Evolutionary conservation across 2,797 vertebrate species (phyloP), one percentile per base, ranked within the genome.

Genomic region (Esox lucius): DNA sequence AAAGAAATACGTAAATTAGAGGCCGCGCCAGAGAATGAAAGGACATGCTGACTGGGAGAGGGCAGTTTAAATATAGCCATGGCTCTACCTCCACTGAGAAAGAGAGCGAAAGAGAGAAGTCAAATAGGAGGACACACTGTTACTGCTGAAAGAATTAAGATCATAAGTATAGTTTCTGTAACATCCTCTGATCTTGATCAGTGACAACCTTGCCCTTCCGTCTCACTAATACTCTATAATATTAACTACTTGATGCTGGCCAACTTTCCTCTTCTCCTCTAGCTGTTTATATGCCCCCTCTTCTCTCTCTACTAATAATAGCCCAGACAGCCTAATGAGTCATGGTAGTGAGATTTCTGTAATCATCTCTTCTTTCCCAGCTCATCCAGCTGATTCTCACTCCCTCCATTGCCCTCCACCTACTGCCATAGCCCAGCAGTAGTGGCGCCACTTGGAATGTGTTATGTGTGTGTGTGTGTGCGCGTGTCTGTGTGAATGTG

Each of bases 11-110:
- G 78, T 74, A 84, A 86, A 85, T 87, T 82, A 86, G 46, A 84
- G 74, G 59, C 72, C 74, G 22, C 73, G 80, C 78, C 81, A 82
- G 75, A 71, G 66, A 64, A 84, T 80, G 79, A 76, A 68, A 81
- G 72, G 75, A 75, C 75, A 82, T 48, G 77, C 79, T 84, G 39
- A 35, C n/a, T 77, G 64, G 73, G 83, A 31, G 73, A 81, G 86
- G 86, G 78, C 75, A 83, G 72, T 76, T 90, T 90, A 83, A 87
- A 87, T 85, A 88, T 89, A 91, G 80, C 71, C 68, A 59, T 28
- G 64, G 22, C 11, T 24, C 22, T 61, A 61, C 9, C 56, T 26
- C 24, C 66, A 62, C 68, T 15, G 49, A 71, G 69, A 51, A 71
- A 46, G 59, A 80, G 49, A 70, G 66, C 31, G 15, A 74, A 13